Evolutionary conservation across 2,797 vertebrate species (phyloP), one percentile per base, ranked within the genome.

Genomic region (Odontamblyopus lacepedii): DNA sequence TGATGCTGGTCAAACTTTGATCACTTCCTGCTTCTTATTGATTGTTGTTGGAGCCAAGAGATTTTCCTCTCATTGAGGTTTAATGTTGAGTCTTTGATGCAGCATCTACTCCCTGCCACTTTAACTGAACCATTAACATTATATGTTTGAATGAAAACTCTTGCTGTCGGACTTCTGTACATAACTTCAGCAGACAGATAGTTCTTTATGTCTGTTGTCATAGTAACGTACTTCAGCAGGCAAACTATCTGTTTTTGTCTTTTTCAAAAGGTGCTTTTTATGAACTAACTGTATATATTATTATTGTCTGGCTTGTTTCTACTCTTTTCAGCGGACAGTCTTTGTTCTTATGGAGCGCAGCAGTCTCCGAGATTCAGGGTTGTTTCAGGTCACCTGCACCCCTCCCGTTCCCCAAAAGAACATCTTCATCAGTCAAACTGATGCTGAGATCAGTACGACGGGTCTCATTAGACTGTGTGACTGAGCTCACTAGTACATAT

Each of bases 181-280:
- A 81, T 87, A 81, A 83, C 29, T 85, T 92, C 83, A 65, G 81
- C 88, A 86, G 79, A 83, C 79, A 90, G 93, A 85, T 88, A 84
- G 44, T 87, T 87, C 71, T 85, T 88, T 87, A 85, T 86, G 89
- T 92, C 90, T 93, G 92, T 94, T 91, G 89, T 93, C 88, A 93
- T 93, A 87, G 92, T 89, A 92, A 95, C 89, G 60, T 80, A 75
- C 73, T 27, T 79, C 85, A 23, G 73, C 87, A 89, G 90, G 82
- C 80, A 68, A 48, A 74, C 77, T 74, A 90, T 89, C 86, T 83
- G 16, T 18, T 62, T 71, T 79, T 71, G 67, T 79, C 74, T 75
- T 69, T 82, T 57, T 27, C 80, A 69, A 85, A 88, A 79, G 88
- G 89, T 93, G 90, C 92, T 92, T 71, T 88, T 48, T 38, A 63